Evolutionary conservation across 2,888 invertebrate genomes (phyloP).

Genomic region (Andrena haemorrhoa): DNA sequence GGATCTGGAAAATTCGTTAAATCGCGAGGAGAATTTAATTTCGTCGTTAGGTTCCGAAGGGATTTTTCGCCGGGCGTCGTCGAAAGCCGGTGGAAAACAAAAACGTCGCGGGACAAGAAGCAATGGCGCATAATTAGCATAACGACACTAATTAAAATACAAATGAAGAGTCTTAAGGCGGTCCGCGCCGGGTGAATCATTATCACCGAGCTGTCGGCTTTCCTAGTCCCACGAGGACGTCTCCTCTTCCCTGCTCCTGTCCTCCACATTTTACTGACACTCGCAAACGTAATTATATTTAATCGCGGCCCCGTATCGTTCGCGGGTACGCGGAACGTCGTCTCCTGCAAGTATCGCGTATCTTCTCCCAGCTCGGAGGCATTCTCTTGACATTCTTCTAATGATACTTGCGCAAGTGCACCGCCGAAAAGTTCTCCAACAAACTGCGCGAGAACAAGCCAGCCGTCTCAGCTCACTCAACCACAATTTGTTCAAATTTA

Average conservation of each 20-base stretch:
- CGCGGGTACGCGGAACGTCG: constrained; percentile 44
- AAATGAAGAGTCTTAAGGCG: constrained; percentile 89
- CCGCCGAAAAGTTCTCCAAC: constrained; percentile 1
- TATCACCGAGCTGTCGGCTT: constrained; percentile 79
- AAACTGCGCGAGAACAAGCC: not conserved
- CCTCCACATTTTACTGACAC: constrained; percentile 76
- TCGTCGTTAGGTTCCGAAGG: not conserved
- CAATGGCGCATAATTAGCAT: constrained; percentile 85
- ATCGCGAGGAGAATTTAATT: constrained; percentile 17
- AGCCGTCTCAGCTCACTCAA: not conserved
- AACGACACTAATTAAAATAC: constrained; percentile 91
- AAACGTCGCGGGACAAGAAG: constrained; percentile 80
- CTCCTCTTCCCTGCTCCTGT: constrained; percentile 66
- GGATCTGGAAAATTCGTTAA: not conserved
- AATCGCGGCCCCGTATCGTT: constrained; percentile 71
- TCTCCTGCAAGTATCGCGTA: constrained; percentile 38
- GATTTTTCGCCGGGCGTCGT: constrained; percentile 49
- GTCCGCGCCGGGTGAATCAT: constrained; percentile 84
- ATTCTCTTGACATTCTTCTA: constrained; percentile 5
- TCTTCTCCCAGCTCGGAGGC: constrained; percentile 19
- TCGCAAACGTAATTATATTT: constrained; percentile 79
- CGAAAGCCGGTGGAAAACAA: constrained; percentile 67
- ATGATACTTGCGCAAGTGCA: not conserved
- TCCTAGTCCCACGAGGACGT: constrained; percentile 66
- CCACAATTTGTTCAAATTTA: not conserved